Evolutionary conservation across 2,888 invertebrate species (phyloP).

Genomic region (Hypselothyrea guttata): DNA sequence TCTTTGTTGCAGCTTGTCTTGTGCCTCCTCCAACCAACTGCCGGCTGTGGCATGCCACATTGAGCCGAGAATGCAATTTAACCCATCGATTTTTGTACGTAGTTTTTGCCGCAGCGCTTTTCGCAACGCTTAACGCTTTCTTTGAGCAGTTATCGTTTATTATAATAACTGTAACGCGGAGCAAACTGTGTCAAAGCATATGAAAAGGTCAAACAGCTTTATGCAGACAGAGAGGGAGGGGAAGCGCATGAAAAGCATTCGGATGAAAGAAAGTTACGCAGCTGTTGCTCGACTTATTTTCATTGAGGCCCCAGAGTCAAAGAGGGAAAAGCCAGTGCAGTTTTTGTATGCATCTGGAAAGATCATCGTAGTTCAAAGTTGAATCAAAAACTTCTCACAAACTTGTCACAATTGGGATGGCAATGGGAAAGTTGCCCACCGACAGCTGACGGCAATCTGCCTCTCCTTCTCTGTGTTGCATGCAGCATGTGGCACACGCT

Average conservation of each 20-base stretch:
- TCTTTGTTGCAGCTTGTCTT: slow-evolving; percentile 3
- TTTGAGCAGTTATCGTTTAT: slow-evolving; percentile 17
- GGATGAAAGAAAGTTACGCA: slow-evolving; percentile 25
- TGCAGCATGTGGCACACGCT: slow-evolving; percentile 11
- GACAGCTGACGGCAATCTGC: slow-evolving; percentile 31
- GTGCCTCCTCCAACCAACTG: neutral
- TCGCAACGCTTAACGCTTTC: slow-evolving; percentile 17
- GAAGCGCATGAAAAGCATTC: slow-evolving; percentile 36
- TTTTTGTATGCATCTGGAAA: neutral
- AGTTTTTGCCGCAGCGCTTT: slow-evolving; percentile 18
- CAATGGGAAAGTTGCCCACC: slow-evolving; percentile 16
- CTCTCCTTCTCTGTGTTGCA: no score
- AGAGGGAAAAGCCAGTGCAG: no score
- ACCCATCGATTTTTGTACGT: slow-evolving; percentile 14
- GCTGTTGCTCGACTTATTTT: slow-evolving; percentile 22
- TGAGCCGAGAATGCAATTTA: slow-evolving; percentile 13
- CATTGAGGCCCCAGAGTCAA: slow-evolving; percentile 18
- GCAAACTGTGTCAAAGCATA: slow-evolving; percentile 26
- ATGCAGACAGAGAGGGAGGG: no score
- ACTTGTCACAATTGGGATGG: slow-evolving; percentile 26
- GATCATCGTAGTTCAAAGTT: no score
- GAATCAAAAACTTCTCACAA: slow-evolving; percentile 1
- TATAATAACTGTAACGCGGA: slow-evolving; percentile 17
- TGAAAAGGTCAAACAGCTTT: slow-evolving; percentile 32
- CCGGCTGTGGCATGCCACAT: neutral